Evolutionary conservation across 2,888 invertebrate genomes (phyloP).

Genomic region (Gymnosoma rotundatum): DNA sequence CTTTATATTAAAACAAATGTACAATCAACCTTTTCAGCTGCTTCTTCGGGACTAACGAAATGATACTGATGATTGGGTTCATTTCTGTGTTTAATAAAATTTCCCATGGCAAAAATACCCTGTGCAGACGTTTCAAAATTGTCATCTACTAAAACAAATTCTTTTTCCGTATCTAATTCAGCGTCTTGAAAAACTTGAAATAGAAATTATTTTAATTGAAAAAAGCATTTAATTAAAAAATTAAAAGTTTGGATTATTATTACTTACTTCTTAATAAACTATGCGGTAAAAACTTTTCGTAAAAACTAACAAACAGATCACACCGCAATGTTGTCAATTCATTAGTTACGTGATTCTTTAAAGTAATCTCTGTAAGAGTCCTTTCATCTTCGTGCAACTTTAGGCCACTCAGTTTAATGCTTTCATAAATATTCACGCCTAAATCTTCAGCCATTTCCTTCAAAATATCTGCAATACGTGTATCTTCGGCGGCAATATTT

Average conservation of each 20-base stretch:
- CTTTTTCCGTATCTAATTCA: slow-evolving; percentile 50
- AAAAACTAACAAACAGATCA: slow-evolving; percentile 76
- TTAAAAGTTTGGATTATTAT: background rate
- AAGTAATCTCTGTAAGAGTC: slow-evolving; percentile 72
- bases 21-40: slow-evolving; percentile 74
- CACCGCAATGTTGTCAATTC: slow-evolving; percentile 71
- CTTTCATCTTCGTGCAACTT: slow-evolving; percentile 12
- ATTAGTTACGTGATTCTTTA: slow-evolving; percentile 55
- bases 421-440: slow-evolving; percentile 72
- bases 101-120: slow-evolving; percentile 75
- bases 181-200: slow-evolving; percentile 55
- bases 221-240: background rate
- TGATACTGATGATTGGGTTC: slow-evolving; percentile 74
- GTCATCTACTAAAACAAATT: slow-evolving; percentile 72
- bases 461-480: slow-evolving; percentile 72
- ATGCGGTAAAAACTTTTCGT: slow-evolving; percentile 47
- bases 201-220: background rate
- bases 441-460: slow-evolving; percentile 73
- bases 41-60: slow-evolving; percentile 72
- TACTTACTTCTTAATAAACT: slow-evolving; percentile 39
- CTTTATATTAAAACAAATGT: background rate
- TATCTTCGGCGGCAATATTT: slow-evolving; percentile 74
- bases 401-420: slow-evolving; percentile 66
- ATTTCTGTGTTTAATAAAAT: slow-evolving; percentile 54
- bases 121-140: slow-evolving; percentile 74